Evolutionary conservation across 2,797 vertebrate genomes (phyloP).

Genomic region (Pangasius sanitwongsei): DNA sequence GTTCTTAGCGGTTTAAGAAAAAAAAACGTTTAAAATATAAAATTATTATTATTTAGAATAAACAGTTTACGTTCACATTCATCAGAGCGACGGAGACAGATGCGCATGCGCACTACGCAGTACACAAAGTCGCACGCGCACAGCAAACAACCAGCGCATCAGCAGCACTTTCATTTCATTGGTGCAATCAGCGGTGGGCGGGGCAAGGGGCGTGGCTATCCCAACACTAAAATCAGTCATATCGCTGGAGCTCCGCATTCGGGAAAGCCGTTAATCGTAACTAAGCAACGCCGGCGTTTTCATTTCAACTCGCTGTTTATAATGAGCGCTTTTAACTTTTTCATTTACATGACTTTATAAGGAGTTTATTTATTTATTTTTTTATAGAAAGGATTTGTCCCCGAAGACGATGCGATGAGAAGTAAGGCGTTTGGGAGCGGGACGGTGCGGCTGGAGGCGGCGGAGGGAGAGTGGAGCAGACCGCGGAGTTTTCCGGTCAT

Average conservation of each 20-base stretch:
- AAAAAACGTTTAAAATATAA: background rate
- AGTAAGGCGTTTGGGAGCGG: slow-evolving; percentile 5
- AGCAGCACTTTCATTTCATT: background rate
- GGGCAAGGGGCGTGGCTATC: background rate
- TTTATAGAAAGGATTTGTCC: background rate
- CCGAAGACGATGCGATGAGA: slow-evolving; percentile 5
- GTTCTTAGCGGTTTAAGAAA: background rate
- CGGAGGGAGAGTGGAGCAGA: slow-evolving; percentile 17
- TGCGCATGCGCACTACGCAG: slow-evolving; percentile 4
- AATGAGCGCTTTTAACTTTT: background rate
- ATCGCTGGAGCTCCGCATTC: background rate
- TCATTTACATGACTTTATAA: no score
- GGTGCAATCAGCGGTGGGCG: background rate
- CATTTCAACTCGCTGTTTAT: no score
- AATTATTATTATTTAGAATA: background rate
- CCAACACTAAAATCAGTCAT: background rate
- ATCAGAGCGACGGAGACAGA: no score
- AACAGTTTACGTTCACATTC: background rate
- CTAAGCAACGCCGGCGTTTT: background rate
- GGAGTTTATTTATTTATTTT: background rate
- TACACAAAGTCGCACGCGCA: background rate
- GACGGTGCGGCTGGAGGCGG: slow-evolving; percentile 12
- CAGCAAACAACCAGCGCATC: background rate
- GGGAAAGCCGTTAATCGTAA: background rate
- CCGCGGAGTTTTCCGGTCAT: background rate